Evolutionary conservation across 2,888 invertebrate species (phyloP).

Genomic region (Ernsta delagoae): DNA sequence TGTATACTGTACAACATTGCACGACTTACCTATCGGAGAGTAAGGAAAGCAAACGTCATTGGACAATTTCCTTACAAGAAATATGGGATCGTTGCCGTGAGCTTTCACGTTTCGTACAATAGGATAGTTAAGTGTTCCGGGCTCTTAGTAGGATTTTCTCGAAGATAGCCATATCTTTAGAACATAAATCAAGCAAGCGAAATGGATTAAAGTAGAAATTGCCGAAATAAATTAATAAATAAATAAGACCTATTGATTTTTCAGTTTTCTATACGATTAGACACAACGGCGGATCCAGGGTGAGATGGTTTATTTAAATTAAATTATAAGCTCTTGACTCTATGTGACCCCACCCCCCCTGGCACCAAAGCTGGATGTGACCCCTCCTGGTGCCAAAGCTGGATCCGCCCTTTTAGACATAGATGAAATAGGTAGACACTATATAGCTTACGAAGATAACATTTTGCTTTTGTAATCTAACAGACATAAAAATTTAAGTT

Average conservation of each 20-base stretch:
- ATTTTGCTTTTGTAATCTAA: no score
- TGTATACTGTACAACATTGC: neutral
- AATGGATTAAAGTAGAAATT: neutral
- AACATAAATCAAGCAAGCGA: constrained; percentile 4
- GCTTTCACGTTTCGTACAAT: constrained; percentile 30
- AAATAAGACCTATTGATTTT: neutral
- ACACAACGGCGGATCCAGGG: no score
- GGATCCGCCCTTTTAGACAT: no score
- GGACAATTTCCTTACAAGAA: constrained; percentile 29
- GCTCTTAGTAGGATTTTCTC: constrained; percentile 21
- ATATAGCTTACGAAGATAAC: no score
- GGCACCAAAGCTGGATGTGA: no score
- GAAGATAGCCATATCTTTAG: constrained; percentile 20
- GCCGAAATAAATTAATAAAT: neutral
- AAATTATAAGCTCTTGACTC: no score
- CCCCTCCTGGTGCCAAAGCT: no score
- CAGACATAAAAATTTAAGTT: no score
- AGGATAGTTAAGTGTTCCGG: constrained; percentile 26
- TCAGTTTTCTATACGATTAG: neutral
- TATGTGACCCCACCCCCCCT: no score
- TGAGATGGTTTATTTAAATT: no score
- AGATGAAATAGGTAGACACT: no score
- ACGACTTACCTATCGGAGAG: constrained; percentile 1
- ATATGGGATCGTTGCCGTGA: constrained; percentile 28
- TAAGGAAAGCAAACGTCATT: constrained; percentile 16